Base-by-base conservation (phyloP, 1,140 invertebrate genomes). In the Drosophila bifasciata region DNA sequence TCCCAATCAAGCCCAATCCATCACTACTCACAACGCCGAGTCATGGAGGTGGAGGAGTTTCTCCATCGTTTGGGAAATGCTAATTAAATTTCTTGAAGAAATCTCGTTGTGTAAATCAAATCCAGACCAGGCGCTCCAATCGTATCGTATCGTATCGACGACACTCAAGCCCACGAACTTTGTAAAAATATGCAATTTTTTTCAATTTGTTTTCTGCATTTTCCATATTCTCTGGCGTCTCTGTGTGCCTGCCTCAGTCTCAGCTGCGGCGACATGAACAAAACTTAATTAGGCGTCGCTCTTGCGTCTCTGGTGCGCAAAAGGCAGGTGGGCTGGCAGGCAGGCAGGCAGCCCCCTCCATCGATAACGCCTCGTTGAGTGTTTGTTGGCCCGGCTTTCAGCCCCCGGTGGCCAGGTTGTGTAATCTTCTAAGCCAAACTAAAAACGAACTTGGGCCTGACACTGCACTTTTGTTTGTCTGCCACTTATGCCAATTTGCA, bases 231-330 rank as follows among this genome's bases (percentile, higher is more conserved):
- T 72, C 58, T 48, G 66, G 46, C n/a, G 32, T 36, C 32, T 36
- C 32, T 36, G 32, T 36, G 32, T 11, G 32, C 32, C 32, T 11
- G 57, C n/a, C 28, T 36, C 16, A 40, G 19, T 7, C 17, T 21
- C 17, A 25, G 11, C 45, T 23, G 28, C 5, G 36, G 7, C 61
- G 17, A 51, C 46, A 49, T 39, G 19, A 39, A 48, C 49, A 46
- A 61, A 61, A 23, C 63, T 17, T 76, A 76, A 76, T 76, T 76
- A 68, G 72, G 73, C 73, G 73, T 76, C 55, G 48, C 69, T 50
- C 52, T 66, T 17, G 58, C 45, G 60, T 43, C 64, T 74, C 28
- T 28, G 25, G 25, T 8, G 28, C 8, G 28, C 8, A 8, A 9
- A 28, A 28, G 8, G 8, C 28, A 9, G 28, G 25, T 11, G 8